Conservation (phyloP, 2,888 invertebrate species). For the Macrophya alboannulata region DNA sequence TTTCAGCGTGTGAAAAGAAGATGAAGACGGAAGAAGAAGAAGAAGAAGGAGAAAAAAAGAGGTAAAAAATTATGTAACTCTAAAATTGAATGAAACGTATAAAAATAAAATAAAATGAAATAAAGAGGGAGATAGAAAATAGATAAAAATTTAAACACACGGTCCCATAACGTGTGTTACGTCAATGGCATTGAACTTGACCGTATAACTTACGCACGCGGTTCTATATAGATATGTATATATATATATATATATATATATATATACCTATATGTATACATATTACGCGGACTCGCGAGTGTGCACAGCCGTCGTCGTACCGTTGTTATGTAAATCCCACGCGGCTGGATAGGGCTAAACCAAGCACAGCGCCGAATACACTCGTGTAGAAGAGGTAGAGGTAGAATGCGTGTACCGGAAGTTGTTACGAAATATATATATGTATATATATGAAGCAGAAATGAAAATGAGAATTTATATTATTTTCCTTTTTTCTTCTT, state of each 20-base stretch:
- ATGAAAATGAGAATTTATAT: conserved; percentile 14
- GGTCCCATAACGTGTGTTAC: conserved; percentile 5
- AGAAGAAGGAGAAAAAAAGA: background rate
- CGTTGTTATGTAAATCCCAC: conserved; percentile 55
- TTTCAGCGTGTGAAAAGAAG: background rate
- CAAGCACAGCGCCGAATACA: conserved; percentile 30
- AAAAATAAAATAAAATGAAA: background rate
- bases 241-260: background rate
- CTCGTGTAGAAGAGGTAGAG: background rate
- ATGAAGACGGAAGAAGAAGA: background rate
- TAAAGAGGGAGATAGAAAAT: background rate
- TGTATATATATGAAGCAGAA: background rate
- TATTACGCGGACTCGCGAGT: conserved; percentile 39
- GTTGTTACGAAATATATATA: conserved; percentile 51
- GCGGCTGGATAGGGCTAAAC: conserved; percentile 45
- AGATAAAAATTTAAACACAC: conserved; percentile 19
- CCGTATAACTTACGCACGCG: conserved; percentile 52
- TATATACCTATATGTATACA: no score
- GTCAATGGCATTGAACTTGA: conserved; percentile 55
- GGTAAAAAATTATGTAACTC: background rate
- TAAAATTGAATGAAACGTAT: background rate
- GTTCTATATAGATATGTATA: conserved; percentile 2
- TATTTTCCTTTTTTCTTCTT: background rate
- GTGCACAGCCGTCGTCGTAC: conserved; percentile 51
- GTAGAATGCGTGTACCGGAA: conserved; percentile 40